Conservation (phyloP, 2,888 invertebrate species). For the Vandiemenella viatica region DNA sequence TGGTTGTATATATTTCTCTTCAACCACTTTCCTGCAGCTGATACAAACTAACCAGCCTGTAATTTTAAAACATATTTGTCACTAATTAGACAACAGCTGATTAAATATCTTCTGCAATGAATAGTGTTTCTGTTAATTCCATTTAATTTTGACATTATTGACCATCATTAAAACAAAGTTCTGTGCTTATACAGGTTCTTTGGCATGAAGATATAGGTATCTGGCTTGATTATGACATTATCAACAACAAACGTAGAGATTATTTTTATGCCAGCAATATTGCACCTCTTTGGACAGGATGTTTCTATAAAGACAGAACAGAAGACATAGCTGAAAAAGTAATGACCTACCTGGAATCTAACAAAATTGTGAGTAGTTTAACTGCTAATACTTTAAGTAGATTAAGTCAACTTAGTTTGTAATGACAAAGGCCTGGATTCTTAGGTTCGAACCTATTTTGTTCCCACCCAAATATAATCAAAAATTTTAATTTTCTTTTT, state of each 20-base stretch:
- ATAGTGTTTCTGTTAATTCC: not conserved
- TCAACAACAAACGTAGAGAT: conserved; percentile 36
- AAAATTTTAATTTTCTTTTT: too few species aligned
- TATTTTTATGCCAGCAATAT: conserved; percentile 58
- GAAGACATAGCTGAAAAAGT: conserved; percentile 43
- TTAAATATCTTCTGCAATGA: not conserved
- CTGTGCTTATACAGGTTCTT: conserved; percentile 37
- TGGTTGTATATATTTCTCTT: too few species aligned
- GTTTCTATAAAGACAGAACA: conserved; percentile 30
- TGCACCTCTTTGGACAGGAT: conserved; percentile 55
- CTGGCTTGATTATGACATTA: conserved; percentile 66
- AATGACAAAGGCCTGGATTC: too few species aligned
- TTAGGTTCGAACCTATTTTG: too few species aligned
- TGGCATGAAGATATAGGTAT: conserved; percentile 61
- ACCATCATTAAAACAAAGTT: too few species aligned
- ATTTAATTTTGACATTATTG: not conserved
- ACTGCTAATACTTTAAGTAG: too few species aligned
- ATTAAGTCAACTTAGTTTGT: too few species aligned
- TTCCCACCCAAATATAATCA: too few species aligned
- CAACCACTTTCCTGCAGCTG: too few species aligned
- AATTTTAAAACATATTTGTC: too few species aligned
- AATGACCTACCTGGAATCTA: conserved; percentile 27
- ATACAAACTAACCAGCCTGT: too few species aligned
- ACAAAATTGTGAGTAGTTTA: not conserved
- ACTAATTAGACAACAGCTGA: too few species aligned